Percentiles rank a stretch among this genome's conserved stretches.
Conservation (phyloP, 2,888 invertebrate genomes). For the Therioaphis trifolii region DNA sequence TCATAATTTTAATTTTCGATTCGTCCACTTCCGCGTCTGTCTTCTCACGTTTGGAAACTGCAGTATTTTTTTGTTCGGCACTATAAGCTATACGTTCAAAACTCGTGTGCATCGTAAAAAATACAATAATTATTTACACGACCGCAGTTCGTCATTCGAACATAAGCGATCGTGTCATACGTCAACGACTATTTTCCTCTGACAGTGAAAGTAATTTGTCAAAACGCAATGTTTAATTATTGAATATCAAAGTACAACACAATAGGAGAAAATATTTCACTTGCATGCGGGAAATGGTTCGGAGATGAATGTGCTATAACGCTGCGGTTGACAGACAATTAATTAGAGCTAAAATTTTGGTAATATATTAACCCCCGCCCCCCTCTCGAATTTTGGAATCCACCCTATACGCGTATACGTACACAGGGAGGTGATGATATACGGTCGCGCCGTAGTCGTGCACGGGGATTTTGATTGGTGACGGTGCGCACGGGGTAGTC, state of each 20-base stretch:
- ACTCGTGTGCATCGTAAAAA: neutral
- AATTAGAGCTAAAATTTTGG: conserved; percentile 56
- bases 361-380: conserved; percentile 43
- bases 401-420: conserved; percentile 40
- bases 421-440: neutral
- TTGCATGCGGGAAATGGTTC: conserved; percentile 38
- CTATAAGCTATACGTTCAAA: too few relatives aligned
- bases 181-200: neutral
- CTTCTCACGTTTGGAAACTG: too few relatives aligned
- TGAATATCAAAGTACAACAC: conserved; percentile 36
- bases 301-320: conserved; percentile 55
- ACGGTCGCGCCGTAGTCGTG: neutral
- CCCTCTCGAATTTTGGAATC: conserved; percentile 40
- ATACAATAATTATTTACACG: neutral
- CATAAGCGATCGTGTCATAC: neutral
- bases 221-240: conserved; percentile 28
- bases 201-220: conserved; percentile 18
- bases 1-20: too few relatives aligned
- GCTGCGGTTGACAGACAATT: conserved; percentile 56
- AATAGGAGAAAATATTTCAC: conserved; percentile 48
- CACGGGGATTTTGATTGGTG: conserved; percentile 5
- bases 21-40: too few relatives aligned
- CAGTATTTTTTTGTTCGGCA: too few relatives aligned
- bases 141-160: neutral
- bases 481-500: neutral